Percentiles rank a stretch among this genome's conserved stretches.
Evolutionary conservation across 2,113 vertebrate species (phyloP).

Genomic region (Gymnarchus niloticus): DNA sequence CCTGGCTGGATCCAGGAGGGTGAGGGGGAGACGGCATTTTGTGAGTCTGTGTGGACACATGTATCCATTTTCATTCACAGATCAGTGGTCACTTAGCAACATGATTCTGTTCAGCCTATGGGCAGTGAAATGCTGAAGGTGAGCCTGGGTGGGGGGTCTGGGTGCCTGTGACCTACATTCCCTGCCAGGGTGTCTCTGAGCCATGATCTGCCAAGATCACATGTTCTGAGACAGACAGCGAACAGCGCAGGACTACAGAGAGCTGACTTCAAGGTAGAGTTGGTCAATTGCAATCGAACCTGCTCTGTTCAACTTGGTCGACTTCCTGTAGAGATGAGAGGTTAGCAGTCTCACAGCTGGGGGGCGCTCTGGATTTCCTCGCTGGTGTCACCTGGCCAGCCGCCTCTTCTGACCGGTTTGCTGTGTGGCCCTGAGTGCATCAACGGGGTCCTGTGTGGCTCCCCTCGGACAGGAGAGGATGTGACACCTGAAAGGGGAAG

Average conservation of each 20-base stretch:
- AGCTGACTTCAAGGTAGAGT: no score
- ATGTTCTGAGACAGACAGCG: no score
- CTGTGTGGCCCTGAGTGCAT: neutral
- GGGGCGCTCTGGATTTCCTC: no score
- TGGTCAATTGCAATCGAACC: no score
- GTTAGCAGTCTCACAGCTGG: no score
- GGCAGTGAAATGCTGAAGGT: neutral
- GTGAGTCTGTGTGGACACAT: neutral
- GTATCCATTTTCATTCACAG: neutral
- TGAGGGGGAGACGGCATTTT: no score
- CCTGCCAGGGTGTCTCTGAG: neutral
- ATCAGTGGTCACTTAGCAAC: neutral
- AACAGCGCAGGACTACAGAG: no score
- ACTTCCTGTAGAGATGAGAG: no score
- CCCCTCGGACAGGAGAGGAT: neutral
- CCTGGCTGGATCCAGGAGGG: no score
- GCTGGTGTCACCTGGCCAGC: neutral
- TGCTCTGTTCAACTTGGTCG: no score
- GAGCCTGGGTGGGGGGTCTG: neutral
- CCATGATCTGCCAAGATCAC: neutral
- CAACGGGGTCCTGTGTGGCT: neutral
- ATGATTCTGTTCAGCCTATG: no score
- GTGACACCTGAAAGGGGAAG: neutral
- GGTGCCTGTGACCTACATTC: neutral
- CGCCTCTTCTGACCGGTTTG: neutral